phyloP scores from a whole-genome alignment of 2,113 vertebrate species.

The Rostratula benghalensis region DNA sequence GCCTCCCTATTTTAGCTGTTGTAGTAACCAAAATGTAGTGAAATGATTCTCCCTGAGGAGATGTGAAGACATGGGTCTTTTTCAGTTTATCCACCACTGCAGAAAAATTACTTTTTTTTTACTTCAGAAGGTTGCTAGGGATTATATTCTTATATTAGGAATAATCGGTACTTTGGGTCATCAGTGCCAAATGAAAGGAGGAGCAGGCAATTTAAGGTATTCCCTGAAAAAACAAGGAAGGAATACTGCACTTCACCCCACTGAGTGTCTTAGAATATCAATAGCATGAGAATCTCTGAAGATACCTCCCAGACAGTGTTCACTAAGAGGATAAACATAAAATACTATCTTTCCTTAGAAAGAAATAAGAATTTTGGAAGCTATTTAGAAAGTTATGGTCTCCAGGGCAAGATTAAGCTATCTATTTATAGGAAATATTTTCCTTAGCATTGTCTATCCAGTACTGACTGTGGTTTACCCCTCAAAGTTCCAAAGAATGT shows the following conservation, averaged over 20 bases:
- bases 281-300: background rate
- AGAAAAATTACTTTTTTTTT: background rate
- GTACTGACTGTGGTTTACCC: background rate
- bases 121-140: background rate
- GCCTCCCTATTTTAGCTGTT: background rate
- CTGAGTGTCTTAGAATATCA: background rate
- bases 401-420: background rate
- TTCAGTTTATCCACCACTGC: background rate
- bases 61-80: background rate
- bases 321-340: background rate
- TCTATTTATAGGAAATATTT: background rate
- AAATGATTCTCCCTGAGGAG: background rate
- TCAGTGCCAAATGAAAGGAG: background rate
- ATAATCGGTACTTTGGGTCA: background rate
- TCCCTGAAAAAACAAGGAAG: background rate
- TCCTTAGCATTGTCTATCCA: background rate
- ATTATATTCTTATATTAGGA: background rate
- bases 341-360: background rate
- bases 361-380: background rate
- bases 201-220: background rate
- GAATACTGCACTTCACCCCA: background rate
- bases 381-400: background rate
- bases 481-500: background rate
- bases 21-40: background rate
- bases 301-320: background rate